Evolutionary conservation across 2,113 vertebrate species (phyloP).

Genomic region (Cebidichthys violaceus): DNA sequence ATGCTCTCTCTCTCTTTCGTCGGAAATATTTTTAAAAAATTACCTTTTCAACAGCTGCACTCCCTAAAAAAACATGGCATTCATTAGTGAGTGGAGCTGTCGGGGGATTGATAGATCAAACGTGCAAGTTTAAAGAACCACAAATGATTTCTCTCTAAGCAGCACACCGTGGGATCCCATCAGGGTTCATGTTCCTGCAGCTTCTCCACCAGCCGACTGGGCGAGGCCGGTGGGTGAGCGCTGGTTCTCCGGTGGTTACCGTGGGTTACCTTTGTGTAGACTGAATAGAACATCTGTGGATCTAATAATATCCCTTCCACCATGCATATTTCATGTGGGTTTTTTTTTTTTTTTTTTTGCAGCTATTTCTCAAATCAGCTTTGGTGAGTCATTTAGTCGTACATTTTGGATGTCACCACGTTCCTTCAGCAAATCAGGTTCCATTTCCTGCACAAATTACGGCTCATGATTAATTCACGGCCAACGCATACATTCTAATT

Average conservation of each 20-base stretch:
- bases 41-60: constrained; percentile 33
- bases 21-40: constrained; percentile 31
- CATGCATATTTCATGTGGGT: constrained; percentile 82
- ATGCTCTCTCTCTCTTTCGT: constrained; percentile 2
- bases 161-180: constrained; percentile 11
- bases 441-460: constrained; percentile 82
- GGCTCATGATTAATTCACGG: constrained; percentile 81
- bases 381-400: constrained; percentile 77
- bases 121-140: constrained; percentile 29
- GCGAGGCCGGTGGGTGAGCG: constrained; percentile 7
- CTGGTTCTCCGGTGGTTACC: constrained; percentile 53
- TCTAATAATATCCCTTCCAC: constrained; percentile 75
- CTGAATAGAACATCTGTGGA: constrained; percentile 76
- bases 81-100: constrained; percentile 17
- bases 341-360: constrained; percentile 62
- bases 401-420: constrained; percentile 77
- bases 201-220: constrained; percentile 31
- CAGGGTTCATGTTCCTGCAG: constrained; percentile 12
- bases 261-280: constrained; percentile 73
- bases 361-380: constrained; percentile 78
- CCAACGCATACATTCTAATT: constrained; percentile 80
- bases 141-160: constrained; percentile 37
- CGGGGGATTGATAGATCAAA: constrained; percentile 28
- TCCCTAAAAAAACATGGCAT: background rate
- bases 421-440: constrained; percentile 77